These are phyloP conservation scores for Hassar affinis DNA, from an alignment of 2,113 vertebrate genomes.

Conservation along the genomic window DNA sequence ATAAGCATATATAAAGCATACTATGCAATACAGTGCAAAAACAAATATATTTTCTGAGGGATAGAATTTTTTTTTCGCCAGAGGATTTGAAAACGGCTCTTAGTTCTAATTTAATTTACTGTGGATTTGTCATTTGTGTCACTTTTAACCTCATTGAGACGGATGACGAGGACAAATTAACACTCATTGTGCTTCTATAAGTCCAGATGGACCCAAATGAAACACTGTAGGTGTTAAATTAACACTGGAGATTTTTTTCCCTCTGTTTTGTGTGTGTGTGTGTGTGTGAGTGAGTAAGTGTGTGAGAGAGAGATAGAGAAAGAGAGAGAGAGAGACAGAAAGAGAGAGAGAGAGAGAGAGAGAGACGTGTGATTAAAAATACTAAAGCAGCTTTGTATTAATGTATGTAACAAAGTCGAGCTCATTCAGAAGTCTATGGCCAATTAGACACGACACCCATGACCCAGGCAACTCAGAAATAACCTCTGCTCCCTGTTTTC, in stretches of 20 bases:
- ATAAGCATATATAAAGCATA: slow-evolving; percentile 11
- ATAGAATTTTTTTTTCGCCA: too few species aligned
- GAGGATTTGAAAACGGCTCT: background rate
- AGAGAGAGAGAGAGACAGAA: background rate
- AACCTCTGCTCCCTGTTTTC: too few species aligned
- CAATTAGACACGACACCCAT: background rate
- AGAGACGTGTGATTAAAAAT: background rate
- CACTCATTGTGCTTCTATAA: slow-evolving; percentile 14
- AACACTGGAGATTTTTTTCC: background rate
- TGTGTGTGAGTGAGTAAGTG: too few species aligned
- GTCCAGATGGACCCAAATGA: slow-evolving; percentile 6
- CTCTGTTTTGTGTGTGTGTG: background rate
- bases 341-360: background rate
- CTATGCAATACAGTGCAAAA: background rate
- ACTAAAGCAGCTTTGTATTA: background rate
- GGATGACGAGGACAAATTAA: slow-evolving; percentile 14
- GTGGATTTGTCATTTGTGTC: background rate
- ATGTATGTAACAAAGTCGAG: background rate
- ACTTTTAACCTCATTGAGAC: slow-evolving; percentile 15
- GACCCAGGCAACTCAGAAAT: background rate
- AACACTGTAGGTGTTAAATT: slow-evolving; percentile 14
- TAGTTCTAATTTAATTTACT: background rate
- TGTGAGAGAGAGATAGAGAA: background rate
- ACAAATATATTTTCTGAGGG: background rate
- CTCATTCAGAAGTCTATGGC: background rate